These are phyloP conservation scores for Charadrius vociferus DNA, from an alignment of 2,113 vertebrate species.

Conservation along the genomic window DNA sequence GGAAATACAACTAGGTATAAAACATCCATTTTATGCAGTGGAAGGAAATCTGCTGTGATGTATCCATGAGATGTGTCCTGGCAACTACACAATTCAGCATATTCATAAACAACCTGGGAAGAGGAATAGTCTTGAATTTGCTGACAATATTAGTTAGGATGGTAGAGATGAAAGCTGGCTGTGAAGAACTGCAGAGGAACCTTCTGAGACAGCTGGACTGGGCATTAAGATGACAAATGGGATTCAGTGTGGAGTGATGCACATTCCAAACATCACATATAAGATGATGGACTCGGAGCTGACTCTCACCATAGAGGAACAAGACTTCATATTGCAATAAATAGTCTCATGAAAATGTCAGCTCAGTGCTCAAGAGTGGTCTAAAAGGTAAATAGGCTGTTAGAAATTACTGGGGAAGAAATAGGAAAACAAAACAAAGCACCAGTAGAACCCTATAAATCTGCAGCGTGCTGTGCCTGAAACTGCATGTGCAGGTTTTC, in stretches of 20 bases:
- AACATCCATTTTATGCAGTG: not conserved
- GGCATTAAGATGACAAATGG: slow-evolving; percentile 37
- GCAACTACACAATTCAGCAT: not conserved
- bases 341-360: slow-evolving; percentile 59
- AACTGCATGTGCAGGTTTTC: not conserved
- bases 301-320: slow-evolving; percentile 28
- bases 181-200: slow-evolving; percentile 13
- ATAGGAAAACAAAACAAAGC: slow-evolving; percentile 53
- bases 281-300: slow-evolving; percentile 53
- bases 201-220: not conserved
- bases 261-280: not conserved
- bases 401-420: slow-evolving; percentile 46
- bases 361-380: slow-evolving; percentile 33
- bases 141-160: not conserved
- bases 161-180: not conserved
- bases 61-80: not conserved
- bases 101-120: slow-evolving; percentile 10
- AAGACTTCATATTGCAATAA: slow-evolving; percentile 44
- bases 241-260: not conserved
- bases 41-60: not conserved
- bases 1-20: not conserved
- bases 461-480: not conserved
- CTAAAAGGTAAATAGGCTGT: slow-evolving; percentile 66
- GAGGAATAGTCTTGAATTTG: not conserved
- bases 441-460: slow-evolving; percentile 27